Base-by-base conservation (phyloP, 2,888 invertebrate genomes). In the Luperina nickerlii region DNA sequence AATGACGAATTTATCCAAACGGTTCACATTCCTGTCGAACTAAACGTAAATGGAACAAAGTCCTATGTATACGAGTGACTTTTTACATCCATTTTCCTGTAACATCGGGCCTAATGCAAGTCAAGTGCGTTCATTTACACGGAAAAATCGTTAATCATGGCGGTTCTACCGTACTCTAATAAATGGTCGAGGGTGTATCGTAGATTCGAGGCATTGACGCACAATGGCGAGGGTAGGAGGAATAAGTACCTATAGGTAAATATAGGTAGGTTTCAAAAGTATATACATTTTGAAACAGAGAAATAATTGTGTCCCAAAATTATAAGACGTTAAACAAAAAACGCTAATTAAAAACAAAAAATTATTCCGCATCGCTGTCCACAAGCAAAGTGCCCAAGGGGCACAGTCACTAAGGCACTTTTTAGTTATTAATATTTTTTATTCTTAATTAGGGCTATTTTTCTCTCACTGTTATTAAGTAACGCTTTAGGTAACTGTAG, bases 141-240 rank as follows among this genome's bases (percentile, higher is more conserved):
- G 89, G 79, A 86, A 88, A 89, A 87, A 85, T 85, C 86, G 75
- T 91, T 89, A 88, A 91, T 91, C 90, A 90, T 88, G 87, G 83
- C 66, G 76, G 77, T 76, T 78, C 60, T 70, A 87, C 84, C 86
- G 83, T 89, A 90, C 90, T 91, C 83, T 89, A 90, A 90, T 89
- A 93, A 93, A 93, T 93, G 91, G 90, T 86, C 82, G 87, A 90
- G 87, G 84, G 83, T 89, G 87, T 92, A 91, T 91, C 91, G 89
- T 87, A 24, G 38, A 51, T 65, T 32, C 32, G 77, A 38, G 62
- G 57, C 71, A 69, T 70, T 76, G 87, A 72, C 74, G 57, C 48
- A 74, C 72, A 51, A 67, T 70, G 32, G 57, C 79, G 78, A 79
- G 85, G 63, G 74, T 69, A 63, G 66, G 1, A 0, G 3, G 20